These are phyloP conservation scores for Aurelia aurita complex sp. Pacific DNA, from an alignment of 30 jellyfish, hydroid and myxozoan species.

Conservation along the genomic window DNA sequence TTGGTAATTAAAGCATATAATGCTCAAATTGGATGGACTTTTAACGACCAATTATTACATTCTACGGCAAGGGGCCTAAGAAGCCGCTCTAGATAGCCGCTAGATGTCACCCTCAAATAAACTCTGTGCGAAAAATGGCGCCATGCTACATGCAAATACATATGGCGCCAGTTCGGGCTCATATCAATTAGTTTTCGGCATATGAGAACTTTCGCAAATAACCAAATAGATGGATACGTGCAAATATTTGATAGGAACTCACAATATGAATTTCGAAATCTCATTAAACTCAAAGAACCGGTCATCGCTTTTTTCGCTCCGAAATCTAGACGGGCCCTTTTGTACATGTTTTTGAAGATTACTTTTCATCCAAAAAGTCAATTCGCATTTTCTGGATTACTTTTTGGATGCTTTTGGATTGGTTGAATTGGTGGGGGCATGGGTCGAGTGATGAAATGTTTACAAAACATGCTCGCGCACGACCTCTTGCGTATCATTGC, in stretches of 20 bases:
- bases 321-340: slow-evolving; percentile 3
- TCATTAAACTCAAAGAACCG: neutral
- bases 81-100: slow-evolving; percentile 17
- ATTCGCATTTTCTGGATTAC: neutral
- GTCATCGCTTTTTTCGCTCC: neutral
- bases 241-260: slow-evolving; percentile 51
- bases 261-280: slow-evolving; percentile 16
- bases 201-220: slow-evolving; percentile 29
- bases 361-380: neutral
- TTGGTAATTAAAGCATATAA: no score
- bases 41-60: slow-evolving; percentile 1
- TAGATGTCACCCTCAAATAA: slow-evolving; percentile 45
- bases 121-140: slow-evolving; percentile 43
- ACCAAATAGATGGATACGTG: slow-evolving; percentile 45
- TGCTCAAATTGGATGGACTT: no score
- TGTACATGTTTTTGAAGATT: neutral
- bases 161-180: slow-evolving; percentile 67
- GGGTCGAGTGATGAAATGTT: no score
- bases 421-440: no score
- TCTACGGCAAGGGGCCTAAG: slow-evolving; percentile 3
- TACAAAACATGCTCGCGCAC: no score
- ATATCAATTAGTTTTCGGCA: slow-evolving; percentile 32
- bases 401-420: neutral
- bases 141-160: slow-evolving; percentile 49
- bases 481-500: no score